Evolutionary conservation across 2,888 invertebrate species (phyloP), one percentile per base, ranked within the genome.

Genomic region (Lithophane leautieri): DNA sequence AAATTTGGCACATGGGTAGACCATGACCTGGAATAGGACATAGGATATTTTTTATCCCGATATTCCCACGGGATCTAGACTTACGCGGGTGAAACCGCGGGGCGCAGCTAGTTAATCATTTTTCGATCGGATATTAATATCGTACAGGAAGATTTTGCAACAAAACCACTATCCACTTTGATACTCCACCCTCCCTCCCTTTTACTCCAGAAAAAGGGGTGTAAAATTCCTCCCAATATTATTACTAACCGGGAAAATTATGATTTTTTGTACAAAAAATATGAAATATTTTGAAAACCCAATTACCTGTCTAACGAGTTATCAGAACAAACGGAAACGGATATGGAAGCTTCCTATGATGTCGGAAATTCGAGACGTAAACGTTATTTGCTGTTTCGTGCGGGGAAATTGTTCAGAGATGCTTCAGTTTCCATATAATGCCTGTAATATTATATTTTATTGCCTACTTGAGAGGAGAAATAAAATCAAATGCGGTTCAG

Each of bases 361-460:
- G 78, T 44, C 85, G 83, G 78, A 80, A 84, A 84, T 74, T 77
- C 68, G 62, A 73, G 65, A 56, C 61, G 71, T 66, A 68, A 67
- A 77, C 70, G 70, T 84, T 77, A 86, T 84, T 85, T 77, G 73
- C 70, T 42, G 61, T 78, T 62, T 74, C 70, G 60, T 60, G 56
- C 60, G 72, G 25, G 73, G 77, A 86, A 86, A 82, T 86, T 77
- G 78, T 70, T 75, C 22, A 72, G 78, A 73, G 70, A 77, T 54
- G 62, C 67, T 86, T 78, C 77, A 82, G 71, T 69, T 60, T 73
- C 73, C 74, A 56, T 65, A 66, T 28, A 70, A 67, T 34, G 63
- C 34, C 44, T 58, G 22, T 56, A 73, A 80, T 77, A 58, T 77
- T 65, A 25, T 72, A 79, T 80, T 73, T 72, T 77, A 73, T 77